Evolutionary conservation across 1,140 invertebrate species (phyloP), one percentile per base, ranked within the genome.

Genomic region (Ooceraea biroi): DNA sequence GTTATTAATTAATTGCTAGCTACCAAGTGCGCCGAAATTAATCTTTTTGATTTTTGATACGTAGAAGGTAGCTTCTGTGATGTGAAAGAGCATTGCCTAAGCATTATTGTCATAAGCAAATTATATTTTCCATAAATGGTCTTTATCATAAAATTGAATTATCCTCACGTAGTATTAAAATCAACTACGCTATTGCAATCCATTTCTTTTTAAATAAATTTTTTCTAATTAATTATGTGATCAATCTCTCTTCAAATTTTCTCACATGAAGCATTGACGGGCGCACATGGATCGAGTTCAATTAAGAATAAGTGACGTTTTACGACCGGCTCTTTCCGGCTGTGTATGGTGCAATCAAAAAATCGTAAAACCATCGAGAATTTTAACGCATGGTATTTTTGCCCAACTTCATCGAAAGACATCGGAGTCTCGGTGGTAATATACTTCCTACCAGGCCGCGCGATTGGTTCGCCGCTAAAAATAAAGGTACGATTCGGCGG

Each of bases 401-500:
- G 57, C 7, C 65, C 8, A 27, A 77, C 60, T 77, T 65, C 36
- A 71, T 80, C 69, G 25, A 80, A 69, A 71, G 19, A 12, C 80
- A 11, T 52, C 63, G 7, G 36, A 36, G 7, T 36, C n/a, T n/a
- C 66, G 46, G 57, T 55, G n/a, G 50, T 61, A 83, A 83, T 85
- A 46, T 69, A 58, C 46, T 77, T 76, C 68, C 8, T 25, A 66
- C 27, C 48, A 10, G 66, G 12, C 19, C 41, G 44, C 27, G 7
- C 57, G 58, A 88, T 87, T 87, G 68, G 86, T 25, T 19, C 61
- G 58, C 25, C 66, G 85, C 86, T 88, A 88, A 88, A 88, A 88
- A 88, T 88, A 88, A 88, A 88, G 63, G n/a, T 61, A 74, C 61
- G 66, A 58, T 78, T 73, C 60, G 68, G 27, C 36, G 55, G 58